Conservation (phyloP, 2,888 invertebrate species). For the Choristoneura rosaceana region DNA sequence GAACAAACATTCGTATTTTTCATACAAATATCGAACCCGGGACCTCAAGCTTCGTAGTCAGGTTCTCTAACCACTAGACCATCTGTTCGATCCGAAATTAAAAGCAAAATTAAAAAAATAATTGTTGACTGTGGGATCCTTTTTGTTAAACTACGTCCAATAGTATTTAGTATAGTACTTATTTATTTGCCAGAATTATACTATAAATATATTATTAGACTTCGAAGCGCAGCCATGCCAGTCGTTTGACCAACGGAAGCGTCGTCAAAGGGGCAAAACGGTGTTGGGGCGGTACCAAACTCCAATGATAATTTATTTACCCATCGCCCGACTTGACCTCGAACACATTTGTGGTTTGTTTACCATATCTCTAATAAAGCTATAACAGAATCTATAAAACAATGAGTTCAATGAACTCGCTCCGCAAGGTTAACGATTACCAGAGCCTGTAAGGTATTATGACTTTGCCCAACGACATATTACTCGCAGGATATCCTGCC, state of each 20-base stretch:
- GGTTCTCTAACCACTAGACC: too few relatives aligned
- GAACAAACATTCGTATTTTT: too few relatives aligned
- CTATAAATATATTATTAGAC: not conserved
- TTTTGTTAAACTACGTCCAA: too few relatives aligned
- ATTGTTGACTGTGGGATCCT: too few relatives aligned
- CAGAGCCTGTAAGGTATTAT: slow-evolving; percentile 35
- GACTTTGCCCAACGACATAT: slow-evolving; percentile 34
- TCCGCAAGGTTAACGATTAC: slow-evolving; percentile 36
- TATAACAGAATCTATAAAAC: slow-evolving; percentile 44
- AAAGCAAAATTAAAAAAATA: too few relatives aligned
- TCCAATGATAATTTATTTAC: slow-evolving; percentile 44
- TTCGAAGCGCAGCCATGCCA: not conserved
- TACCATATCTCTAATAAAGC: slow-evolving; percentile 48
- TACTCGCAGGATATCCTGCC: slow-evolving; percentile 38
- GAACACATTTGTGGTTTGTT: slow-evolving; percentile 42
- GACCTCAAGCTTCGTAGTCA: too few relatives aligned
- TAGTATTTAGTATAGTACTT: too few relatives aligned
- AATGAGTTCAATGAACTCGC: slow-evolving; percentile 49
- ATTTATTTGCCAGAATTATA: too few relatives aligned
- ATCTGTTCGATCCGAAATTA: too few relatives aligned
- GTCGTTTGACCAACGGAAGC: not conserved
- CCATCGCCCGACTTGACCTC: slow-evolving; percentile 32
- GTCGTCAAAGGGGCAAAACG: not conserved
- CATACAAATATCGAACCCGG: too few relatives aligned
- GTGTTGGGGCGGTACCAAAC: slow-evolving; percentile 37